Conservation (phyloP, 2,113 vertebrate species). For the Antidorcas marsupialis region DNA sequence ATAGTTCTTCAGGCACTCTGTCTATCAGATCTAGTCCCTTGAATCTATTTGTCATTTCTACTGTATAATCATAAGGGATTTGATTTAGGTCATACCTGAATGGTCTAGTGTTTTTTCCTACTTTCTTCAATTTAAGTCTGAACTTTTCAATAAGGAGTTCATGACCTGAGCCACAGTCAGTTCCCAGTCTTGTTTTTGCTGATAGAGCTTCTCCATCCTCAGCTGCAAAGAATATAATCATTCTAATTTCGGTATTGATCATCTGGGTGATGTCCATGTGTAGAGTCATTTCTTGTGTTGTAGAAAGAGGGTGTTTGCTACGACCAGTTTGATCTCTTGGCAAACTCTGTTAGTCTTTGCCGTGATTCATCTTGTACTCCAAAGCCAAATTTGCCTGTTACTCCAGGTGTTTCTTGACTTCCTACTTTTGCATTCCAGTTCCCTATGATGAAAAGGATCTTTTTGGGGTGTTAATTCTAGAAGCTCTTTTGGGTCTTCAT, state of each 20-base stretch:
- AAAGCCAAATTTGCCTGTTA: neutral
- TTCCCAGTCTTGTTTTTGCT: neutral
- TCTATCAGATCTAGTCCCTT: neutral
- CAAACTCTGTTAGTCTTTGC: neutral
- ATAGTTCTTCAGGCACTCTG: neutral
- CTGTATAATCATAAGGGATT: neutral
- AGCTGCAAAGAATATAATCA: neutral
- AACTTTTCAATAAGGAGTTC: neutral
- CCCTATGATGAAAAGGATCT: neutral
- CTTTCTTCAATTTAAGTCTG: neutral
- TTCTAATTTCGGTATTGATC: neutral
- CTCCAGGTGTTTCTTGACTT: neutral
- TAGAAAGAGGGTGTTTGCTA: neutral
- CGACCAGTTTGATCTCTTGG: neutral
- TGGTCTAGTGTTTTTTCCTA: neutral
- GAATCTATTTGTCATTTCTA: neutral
- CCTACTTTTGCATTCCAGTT: neutral
- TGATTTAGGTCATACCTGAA: neutral
- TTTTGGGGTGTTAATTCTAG: neutral
- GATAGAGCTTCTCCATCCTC: neutral
- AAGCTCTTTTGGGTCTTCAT: neutral
- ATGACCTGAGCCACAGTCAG: neutral
- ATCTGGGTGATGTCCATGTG: neutral
- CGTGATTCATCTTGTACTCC: neutral
- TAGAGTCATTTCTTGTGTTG: neutral